Evolutionary conservation across 2,797 vertebrate genomes (phyloP).

Genomic region (Ptychadena robeensis): DNA sequence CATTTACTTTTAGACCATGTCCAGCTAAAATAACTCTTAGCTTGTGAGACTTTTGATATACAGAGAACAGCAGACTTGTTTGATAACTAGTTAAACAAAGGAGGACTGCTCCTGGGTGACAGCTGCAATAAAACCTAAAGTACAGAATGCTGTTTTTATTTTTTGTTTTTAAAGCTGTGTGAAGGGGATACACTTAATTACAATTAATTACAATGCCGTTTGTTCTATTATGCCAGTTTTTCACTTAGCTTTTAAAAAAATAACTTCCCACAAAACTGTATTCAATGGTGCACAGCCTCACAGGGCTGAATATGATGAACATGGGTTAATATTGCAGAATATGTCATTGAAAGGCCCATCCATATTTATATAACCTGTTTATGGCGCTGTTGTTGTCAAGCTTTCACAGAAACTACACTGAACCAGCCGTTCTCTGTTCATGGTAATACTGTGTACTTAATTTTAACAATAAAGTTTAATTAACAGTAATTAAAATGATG

Average conservation of each 20-base stretch:
- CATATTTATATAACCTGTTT: constrained; percentile 54
- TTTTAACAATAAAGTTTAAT: constrained; percentile 57
- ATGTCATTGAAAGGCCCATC: constrained; percentile 17
- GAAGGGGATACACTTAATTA: no score
- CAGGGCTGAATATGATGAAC: background rate
- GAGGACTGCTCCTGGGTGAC: no score
- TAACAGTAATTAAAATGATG: constrained; percentile 50
- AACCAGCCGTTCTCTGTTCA: constrained; percentile 11
- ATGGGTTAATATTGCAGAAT: background rate
- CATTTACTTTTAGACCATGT: no score
- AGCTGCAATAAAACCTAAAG: no score
- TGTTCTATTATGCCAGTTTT: no score
- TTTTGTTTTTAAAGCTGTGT: no score
- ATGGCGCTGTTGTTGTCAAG: background rate
- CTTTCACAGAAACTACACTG: background rate
- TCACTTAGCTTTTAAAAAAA: background rate
- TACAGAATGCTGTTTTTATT: no score
- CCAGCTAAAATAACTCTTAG: no score
- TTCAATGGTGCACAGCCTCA: background rate
- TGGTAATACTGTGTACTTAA: constrained; percentile 45
- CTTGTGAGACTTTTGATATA: no score
- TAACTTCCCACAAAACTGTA: background rate
- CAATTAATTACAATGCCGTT: no score
- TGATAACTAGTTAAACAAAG: no score
- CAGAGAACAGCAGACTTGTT: no score